Conservation (phyloP, 2,888 invertebrate genomes). For the Neria commutata region DNA sequence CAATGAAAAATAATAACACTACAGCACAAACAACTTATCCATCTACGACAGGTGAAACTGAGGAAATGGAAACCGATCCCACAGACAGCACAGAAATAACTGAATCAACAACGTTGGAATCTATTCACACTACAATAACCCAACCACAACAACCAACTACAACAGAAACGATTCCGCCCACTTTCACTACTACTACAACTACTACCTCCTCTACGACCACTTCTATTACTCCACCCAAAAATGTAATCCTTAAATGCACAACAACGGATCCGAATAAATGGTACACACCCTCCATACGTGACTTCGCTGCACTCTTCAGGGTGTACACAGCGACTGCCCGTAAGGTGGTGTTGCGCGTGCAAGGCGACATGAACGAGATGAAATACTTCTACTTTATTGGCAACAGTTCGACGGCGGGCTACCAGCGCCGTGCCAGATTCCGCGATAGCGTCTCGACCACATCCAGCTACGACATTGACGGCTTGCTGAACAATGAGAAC, state of each 20-base stretch:
- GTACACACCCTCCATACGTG: no score
- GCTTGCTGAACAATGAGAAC: conserved; percentile 26
- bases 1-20: no score
- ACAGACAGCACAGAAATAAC: neutral
- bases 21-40: neutral
- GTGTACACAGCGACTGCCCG: conserved; percentile 4
- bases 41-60: neutral
- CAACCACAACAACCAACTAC: neutral
- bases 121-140: no score
- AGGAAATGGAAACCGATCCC: neutral
- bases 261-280: neutral
- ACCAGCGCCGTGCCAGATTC: no score
- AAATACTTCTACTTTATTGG: no score
- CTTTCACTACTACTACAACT: neutral
- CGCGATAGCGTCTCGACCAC: neutral
- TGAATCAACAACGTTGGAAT: no score
- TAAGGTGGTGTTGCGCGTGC: conserved; percentile 5
- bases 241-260: neutral
- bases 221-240: neutral
- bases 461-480: conserved; percentile 15
- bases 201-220: neutral
- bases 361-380: neutral
- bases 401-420: no score
- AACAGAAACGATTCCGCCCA: neutral
- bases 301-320: conserved; percentile 15